Conservation (phyloP, 2,113 vertebrate species). For the Macroglossus sobrinus region DNA sequence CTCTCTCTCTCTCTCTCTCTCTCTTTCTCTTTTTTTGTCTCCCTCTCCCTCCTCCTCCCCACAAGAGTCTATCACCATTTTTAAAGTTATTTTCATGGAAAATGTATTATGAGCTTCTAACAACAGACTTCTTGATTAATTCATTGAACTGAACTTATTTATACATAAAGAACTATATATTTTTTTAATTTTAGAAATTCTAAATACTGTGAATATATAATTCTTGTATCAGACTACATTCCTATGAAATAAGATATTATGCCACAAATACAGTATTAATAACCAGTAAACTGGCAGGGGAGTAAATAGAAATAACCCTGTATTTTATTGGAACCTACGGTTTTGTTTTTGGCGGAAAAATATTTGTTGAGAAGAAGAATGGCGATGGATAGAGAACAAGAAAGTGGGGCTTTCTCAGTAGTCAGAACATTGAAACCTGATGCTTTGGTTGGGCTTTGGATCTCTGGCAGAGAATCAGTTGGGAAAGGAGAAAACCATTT, state of each 20-base stretch:
- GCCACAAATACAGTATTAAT: not conserved
- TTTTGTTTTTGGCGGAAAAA: constrained; percentile 1
- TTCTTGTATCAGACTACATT: not conserved
- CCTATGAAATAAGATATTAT: not conserved
- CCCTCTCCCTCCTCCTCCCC: too few relatives aligned
- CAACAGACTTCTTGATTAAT: not conserved
- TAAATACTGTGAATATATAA: not conserved
- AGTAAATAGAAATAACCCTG: not conserved
- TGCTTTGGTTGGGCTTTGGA: not conserved
- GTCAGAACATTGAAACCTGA: constrained; percentile 32
- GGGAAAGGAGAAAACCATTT: constrained; percentile 50
- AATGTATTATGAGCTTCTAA: not conserved
- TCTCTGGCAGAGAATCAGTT: constrained; percentile 44
- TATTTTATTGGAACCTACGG: not conserved
- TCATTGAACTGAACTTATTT: not conserved
- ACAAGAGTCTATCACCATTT: not conserved
- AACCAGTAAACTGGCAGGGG: not conserved
- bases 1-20: fast-evolving
- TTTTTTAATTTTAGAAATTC: not conserved
- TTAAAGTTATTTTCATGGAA: not conserved
- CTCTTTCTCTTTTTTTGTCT: not conserved
- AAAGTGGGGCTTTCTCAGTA: not conserved
- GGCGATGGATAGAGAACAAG: not conserved
- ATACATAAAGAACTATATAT: not conserved
- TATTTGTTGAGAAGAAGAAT: not conserved